phyloP scores from a whole-genome alignment of 2,113 vertebrate genomes.

The Pagrus major region DNA sequence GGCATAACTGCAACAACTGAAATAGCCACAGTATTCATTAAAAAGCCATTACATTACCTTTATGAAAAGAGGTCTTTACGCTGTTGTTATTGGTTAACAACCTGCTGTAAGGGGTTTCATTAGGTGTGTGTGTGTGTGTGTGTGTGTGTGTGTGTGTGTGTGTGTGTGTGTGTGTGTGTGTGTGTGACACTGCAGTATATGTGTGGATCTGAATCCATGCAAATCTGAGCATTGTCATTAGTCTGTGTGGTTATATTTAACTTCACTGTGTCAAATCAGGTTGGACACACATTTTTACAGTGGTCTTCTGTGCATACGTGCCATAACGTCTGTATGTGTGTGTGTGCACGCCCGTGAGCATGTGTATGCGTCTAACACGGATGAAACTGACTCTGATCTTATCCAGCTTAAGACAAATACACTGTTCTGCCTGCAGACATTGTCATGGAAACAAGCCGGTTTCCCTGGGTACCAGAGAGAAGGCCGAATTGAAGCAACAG shows the following conservation, averaged over 20 bases:
- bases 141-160: no score
- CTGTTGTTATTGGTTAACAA: constrained; percentile 66
- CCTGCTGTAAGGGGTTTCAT: constrained; percentile 48
- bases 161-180: constrained; percentile 5
- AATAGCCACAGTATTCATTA: constrained; percentile 75
- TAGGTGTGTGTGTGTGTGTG: constrained; percentile 13
- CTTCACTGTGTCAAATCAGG: background rate
- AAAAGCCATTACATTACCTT: constrained; percentile 66
- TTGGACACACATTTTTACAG: background rate
- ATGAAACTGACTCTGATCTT: constrained; percentile 82
- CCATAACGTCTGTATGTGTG: constrained; percentile 36
- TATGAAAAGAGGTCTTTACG: constrained; percentile 62
- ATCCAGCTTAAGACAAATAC: constrained; percentile 83
- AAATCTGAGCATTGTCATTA: constrained; percentile 2
- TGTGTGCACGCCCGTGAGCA: background rate
- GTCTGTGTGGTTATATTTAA: constrained; percentile 27
- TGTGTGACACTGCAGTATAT: background rate
- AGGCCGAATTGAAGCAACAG: constrained; percentile 69
- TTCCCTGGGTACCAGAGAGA: constrained; percentile 80
- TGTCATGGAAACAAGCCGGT: constrained; percentile 84
- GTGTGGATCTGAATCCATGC: background rate
- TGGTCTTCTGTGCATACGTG: constrained; percentile 27
- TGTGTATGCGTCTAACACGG: constrained; percentile 61
- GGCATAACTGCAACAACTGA: constrained; percentile 62
- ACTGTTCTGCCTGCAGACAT: constrained; percentile 81